A percentile compares a stretch with the other conserved stretches of the same genome.
Conservation (phyloP, 2,797 vertebrate species). For the Chloroceryle amazona region DNA sequence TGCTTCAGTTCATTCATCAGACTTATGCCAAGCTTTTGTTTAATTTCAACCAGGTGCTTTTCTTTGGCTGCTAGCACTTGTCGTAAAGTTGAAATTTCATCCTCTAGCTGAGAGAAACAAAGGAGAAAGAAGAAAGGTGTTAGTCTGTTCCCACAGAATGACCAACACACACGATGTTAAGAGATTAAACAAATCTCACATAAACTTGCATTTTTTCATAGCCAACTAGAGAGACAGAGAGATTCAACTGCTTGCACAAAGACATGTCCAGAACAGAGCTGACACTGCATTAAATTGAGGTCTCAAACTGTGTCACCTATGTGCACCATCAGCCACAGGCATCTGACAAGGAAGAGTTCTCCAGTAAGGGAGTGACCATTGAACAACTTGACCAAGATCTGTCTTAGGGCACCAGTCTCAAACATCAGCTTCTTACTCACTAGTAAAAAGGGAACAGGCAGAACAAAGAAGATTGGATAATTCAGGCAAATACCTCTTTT, state of each 20-base stretch:
- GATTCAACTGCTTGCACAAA: not conserved
- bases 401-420: not conserved
- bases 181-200: not conserved
- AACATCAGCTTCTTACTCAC: not conserved
- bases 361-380: not conserved
- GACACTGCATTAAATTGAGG: not conserved
- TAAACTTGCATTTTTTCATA: not conserved
- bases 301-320: not conserved
- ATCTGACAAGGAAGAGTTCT: not conserved
- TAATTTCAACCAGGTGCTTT: conserved; percentile 92
- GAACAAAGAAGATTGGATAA: not conserved
- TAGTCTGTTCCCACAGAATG: not conserved
- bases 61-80: conserved; percentile 96
- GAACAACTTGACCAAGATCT: not conserved
- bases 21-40: conserved; percentile 91
- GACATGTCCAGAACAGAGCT: not conserved
- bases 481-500: not conserved
- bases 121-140: not conserved
- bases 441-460: not conserved
- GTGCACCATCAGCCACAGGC: not conserved
- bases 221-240: not conserved
- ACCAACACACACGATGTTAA: not conserved
- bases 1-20: conserved; percentile 91
- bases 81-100: conserved; percentile 94
- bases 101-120: conserved; percentile 88